Conservation (phyloP, 2,113 vertebrate genomes). For the Brienomyrus brachyistius region DNA sequence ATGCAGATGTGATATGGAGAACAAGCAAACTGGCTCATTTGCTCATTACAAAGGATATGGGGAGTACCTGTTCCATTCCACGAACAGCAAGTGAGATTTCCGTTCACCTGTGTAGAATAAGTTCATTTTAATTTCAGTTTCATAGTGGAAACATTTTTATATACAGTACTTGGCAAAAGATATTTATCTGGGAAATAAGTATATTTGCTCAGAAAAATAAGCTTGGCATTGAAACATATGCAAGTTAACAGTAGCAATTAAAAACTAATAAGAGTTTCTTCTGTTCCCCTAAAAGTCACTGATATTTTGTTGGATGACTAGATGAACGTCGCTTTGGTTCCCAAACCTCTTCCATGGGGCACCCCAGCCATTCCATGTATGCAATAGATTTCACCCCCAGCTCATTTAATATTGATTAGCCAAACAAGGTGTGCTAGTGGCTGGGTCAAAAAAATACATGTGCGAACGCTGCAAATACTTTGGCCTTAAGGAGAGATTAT, state of each 20-base stretch:
- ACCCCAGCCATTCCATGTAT: not conserved
- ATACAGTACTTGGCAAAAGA: not conserved
- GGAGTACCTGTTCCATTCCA: constrained; percentile 54
- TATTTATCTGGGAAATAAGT: not conserved
- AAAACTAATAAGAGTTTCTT: not conserved
- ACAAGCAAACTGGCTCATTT: not conserved
- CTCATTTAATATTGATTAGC: not conserved
- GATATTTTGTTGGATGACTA: not conserved
- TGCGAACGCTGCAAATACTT: not conserved
- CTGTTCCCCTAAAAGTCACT: not conserved
- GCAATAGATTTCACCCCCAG: not conserved
- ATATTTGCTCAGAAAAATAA: not conserved
- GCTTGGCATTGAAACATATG: not conserved
- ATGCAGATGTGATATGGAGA: not conserved
- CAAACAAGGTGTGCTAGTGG: not conserved
- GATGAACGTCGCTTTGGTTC: not conserved
- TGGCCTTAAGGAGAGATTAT: not conserved
- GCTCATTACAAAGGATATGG: not conserved
- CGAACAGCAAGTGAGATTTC: constrained; percentile 36
- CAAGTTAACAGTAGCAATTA: not conserved
- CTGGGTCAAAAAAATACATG: not conserved
- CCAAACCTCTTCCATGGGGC: not conserved
- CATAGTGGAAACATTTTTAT: not conserved
- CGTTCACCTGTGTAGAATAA: constrained; percentile 27
- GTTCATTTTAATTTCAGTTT: not conserved